Percentiles rank a stretch among this genome's conserved stretches.
phyloP scores from a whole-genome alignment of 2,888 invertebrate genomes.

The Drosophila subquinaria region DNA sequence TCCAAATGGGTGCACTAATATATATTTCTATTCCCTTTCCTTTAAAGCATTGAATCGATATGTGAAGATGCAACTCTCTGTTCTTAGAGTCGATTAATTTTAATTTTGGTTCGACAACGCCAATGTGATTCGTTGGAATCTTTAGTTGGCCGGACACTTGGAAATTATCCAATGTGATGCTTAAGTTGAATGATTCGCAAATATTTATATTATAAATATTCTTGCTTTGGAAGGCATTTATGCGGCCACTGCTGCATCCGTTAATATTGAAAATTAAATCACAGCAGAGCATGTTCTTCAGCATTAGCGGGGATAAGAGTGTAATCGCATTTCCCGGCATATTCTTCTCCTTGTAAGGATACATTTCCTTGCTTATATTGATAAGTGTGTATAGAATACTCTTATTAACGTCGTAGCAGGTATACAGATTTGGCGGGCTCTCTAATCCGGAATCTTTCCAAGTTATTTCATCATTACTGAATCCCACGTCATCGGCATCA shows the following conservation, averaged over 20 bases:
- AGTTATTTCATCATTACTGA: constrained; percentile 80
- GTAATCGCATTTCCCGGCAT: constrained; percentile 94
- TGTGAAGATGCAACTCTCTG: constrained; percentile 91
- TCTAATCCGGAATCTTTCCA: constrained; percentile 81
- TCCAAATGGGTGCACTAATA: constrained; percentile 96
- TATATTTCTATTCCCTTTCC: constrained; percentile 89
- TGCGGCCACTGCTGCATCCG: constrained; percentile 85
- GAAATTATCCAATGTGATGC: constrained; percentile 94
- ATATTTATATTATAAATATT: constrained; percentile 87
- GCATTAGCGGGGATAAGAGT: constrained; percentile 92
- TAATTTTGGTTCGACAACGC: constrained; percentile 89
- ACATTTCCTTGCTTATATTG: constrained; percentile 90
- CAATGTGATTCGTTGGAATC: constrained; percentile 85
- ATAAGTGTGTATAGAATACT: constrained; percentile 80
- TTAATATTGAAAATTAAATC: constrained; percentile 89
- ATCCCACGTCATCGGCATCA: constrained; percentile 73
- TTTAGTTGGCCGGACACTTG: constrained; percentile 89
- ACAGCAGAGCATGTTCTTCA: constrained; percentile 95
- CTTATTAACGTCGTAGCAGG: constrained; percentile 79
- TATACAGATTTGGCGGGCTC: constrained; percentile 70
- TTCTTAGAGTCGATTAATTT: constrained; percentile 91
- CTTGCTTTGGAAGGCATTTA: constrained; percentile 86
- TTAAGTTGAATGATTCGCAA: constrained; percentile 89
- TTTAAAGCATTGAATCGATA: constrained; percentile 88
- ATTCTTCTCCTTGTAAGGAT: constrained; percentile 88